Evolutionary conservation across 1,140 invertebrate genomes (phyloP), one percentile per base, ranked within the genome.

Genomic region (Drosophila kurseongensis): DNA sequence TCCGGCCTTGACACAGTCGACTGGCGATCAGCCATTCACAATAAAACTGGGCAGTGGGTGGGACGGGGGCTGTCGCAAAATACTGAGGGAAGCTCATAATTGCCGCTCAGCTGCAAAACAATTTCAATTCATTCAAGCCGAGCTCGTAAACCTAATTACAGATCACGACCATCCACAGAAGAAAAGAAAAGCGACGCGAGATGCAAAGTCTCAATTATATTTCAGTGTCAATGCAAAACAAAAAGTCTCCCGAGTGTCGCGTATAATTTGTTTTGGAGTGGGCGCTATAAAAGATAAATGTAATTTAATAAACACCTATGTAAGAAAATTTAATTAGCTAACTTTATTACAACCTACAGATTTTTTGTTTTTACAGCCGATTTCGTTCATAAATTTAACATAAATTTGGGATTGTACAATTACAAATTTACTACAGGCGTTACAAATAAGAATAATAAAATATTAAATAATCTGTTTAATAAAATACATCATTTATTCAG

Each of bases 91-190:
- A 35, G 32, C 38, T 36, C 48, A 41, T 66, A 85, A 84, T 84
- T 84, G 73, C 55, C 58, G 50, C 40, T 67, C 47, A 42, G 27
- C 75, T 61, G 78, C 82, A 86, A 56, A 82, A 82, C 66, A 88
- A 88, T 86, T 88, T 75, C 57, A 88, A 68, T 88, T 86, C 82
- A 86, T 86, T 86, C 65, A 81, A 73, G 55, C 45, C 76, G 60
- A 67, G 63, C 60, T 79, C 69, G 69, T 62, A 78, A 88, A 69
- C 56, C 52, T 79, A 88, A 86, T 86, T 86, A 86, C 59, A 58
- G 71, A 75, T 57, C 57, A 58, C 45, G 55, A 68, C 29, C 71
- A 55, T 3, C 44, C 32, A 16, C 40, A 51, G 36, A 68, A 58
- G 23, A 72, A 41, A 44, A 67, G 35, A 55, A 41, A 38, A 40